A percentile compares a stretch with the other conserved stretches of the same genome.
Conservation (phyloP, 2,888 invertebrate species). For the Apamea epomidion region DNA sequence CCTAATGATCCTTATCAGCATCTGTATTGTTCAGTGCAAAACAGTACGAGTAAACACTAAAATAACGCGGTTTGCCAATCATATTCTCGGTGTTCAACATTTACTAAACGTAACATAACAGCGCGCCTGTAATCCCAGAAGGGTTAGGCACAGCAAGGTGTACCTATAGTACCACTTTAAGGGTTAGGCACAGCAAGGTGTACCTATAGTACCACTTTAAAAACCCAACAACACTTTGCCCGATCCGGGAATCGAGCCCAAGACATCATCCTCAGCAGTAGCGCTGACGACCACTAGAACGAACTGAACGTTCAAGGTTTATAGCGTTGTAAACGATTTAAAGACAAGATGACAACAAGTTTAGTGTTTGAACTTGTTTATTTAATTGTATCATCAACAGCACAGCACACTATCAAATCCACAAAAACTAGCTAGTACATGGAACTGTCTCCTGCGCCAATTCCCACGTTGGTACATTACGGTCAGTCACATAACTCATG, state of each 20-base stretch:
- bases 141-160: background rate
- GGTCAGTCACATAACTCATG: slow-evolving; percentile 51
- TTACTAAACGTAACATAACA: background rate
- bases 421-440: background rate
- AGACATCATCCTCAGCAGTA: background rate
- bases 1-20: background rate
- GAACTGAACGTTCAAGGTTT: background rate
- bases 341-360: background rate
- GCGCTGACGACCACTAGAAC: background rate
- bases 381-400: background rate
- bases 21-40: background rate
- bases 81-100: background rate
- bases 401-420: background rate
- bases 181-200: background rate
- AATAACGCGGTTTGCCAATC: background rate
- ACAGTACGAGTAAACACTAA: background rate
- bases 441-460: slow-evolving; percentile 28
- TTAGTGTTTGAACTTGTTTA: background rate
- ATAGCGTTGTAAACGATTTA: background rate
- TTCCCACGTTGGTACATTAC: slow-evolving; percentile 52
- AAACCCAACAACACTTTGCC: background rate
- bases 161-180: background rate
- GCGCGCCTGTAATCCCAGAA: background rate
- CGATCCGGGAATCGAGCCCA: background rate
- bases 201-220: background rate